Percentiles rank a stretch among this genome's conserved stretches.
Evolutionary conservation across 2,888 invertebrate genomes (phyloP).

Genomic region (Drosophila putrida): DNA sequence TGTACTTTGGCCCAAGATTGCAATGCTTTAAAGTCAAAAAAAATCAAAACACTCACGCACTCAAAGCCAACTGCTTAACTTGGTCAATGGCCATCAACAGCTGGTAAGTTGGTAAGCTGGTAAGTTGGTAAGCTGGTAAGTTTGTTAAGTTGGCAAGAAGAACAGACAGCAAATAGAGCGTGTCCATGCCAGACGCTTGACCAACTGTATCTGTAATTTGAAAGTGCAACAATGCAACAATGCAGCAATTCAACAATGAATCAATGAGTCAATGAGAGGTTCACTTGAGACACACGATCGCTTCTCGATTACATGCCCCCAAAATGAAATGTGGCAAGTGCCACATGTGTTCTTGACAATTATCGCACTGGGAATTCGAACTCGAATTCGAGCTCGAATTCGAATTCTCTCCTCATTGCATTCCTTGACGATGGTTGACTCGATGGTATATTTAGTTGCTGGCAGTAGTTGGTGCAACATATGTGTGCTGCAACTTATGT

Average conservation of each 20-base stretch:
- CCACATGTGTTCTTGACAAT: constrained; percentile 25
- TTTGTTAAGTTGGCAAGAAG: constrained; percentile 43
- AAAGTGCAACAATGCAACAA: constrained; percentile 49
- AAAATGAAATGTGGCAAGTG: constrained; percentile 3
- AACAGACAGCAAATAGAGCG: constrained; percentile 67
- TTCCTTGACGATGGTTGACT: constrained; percentile 26
- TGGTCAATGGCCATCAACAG: constrained; percentile 44
- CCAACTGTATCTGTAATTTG: constrained; percentile 72
- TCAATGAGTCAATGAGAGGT: constrained; percentile 24
- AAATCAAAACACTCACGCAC: constrained; percentile 18
- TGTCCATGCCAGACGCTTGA: constrained; percentile 65
- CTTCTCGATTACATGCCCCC: constrained; percentile 14
- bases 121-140: constrained; percentile 31
- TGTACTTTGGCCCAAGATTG: not conserved
- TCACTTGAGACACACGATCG: constrained; percentile 9
- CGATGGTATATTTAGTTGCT: too few species aligned
- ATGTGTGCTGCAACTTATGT: constrained; percentile 48
- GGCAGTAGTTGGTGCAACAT: constrained; percentile 2
- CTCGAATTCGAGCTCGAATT: too few species aligned
- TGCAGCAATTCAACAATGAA: too few species aligned
- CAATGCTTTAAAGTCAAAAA: too few species aligned
- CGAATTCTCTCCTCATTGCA: constrained; percentile 39
- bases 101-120: constrained; percentile 14
- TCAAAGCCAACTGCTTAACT: constrained; percentile 31
- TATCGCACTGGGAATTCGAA: constrained; percentile 38